Percentiles rank a stretch among this genome's conserved stretches.
Conservation (phyloP, 2,888 invertebrate species). For the Bimastos eiseni region DNA sequence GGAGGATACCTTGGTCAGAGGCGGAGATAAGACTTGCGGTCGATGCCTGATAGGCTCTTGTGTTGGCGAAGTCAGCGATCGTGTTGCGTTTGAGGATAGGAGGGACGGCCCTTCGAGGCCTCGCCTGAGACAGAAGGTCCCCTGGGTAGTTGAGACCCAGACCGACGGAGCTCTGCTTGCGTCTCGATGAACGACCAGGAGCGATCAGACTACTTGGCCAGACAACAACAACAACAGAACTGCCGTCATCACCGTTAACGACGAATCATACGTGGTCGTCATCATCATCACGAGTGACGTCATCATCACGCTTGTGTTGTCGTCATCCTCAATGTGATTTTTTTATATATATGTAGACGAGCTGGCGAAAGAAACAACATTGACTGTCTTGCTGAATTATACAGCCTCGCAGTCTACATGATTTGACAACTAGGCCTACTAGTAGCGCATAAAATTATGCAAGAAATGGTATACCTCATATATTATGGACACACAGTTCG, state of each 20-base stretch:
- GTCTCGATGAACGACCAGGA: slow-evolving; percentile 25
- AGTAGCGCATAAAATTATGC: too few relatives aligned
- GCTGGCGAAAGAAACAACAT: too few relatives aligned
- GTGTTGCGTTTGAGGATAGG: slow-evolving; percentile 58
- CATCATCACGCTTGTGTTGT: background rate
- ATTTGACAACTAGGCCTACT: too few relatives aligned
- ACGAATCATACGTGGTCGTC: background rate
- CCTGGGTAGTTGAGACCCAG: slow-evolving; percentile 59
- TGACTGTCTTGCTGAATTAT: too few relatives aligned
- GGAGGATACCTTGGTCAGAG: slow-evolving; percentile 32
- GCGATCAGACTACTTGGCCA: background rate
- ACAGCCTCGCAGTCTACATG: too few relatives aligned
- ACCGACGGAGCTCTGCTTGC: slow-evolving; percentile 57
- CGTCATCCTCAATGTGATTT: too few relatives aligned
- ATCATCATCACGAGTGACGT: background rate
- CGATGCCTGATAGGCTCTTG: slow-evolving; percentile 46
- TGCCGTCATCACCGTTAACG: background rate
- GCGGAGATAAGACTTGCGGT: slow-evolving; percentile 45
- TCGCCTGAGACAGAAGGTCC: slow-evolving; percentile 53
- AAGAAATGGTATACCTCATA: too few relatives aligned
- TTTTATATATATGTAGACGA: too few relatives aligned
- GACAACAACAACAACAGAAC: background rate
- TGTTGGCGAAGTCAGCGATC: slow-evolving; percentile 58
- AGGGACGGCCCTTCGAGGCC: slow-evolving; percentile 25
- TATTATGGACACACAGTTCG: too few relatives aligned